phyloP scores from a whole-genome alignment of 2,113 vertebrate genomes.

The Nannospalax galili region DNA sequence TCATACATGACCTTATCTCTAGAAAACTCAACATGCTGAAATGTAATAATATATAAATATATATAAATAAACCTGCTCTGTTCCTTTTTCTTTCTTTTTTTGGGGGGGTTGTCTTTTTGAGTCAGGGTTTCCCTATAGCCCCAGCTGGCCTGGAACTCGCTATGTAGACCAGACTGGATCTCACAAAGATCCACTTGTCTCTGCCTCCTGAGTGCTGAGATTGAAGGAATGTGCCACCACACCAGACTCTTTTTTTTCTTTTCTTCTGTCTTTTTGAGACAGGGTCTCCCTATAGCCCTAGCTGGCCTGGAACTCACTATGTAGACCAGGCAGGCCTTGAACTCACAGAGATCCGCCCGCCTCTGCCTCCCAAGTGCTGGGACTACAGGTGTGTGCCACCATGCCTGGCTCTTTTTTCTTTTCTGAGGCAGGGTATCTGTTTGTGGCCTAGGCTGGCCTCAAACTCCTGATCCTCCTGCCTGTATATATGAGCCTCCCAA shows the following conservation, averaged over 20 bases:
- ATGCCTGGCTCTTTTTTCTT: background rate
- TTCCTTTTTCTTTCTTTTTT: too few relatives aligned
- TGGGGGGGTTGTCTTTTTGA: too few relatives aligned
- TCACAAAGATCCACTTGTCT: too few relatives aligned
- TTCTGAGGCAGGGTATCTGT: background rate
- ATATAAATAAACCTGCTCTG: too few relatives aligned
- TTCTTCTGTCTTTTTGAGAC: background rate
- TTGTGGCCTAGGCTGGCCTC: background rate
- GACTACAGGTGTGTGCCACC: too few relatives aligned
- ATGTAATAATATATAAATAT: background rate
- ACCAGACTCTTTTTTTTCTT: too few relatives aligned
- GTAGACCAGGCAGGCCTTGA: background rate
- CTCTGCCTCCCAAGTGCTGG: background rate
- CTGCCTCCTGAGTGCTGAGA: too few relatives aligned
- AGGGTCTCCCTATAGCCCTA: background rate
- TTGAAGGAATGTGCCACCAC: too few relatives aligned
- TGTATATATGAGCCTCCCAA: background rate
- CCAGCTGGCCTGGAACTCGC: too few relatives aligned
- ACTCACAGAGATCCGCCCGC: background rate
- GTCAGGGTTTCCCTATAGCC: too few relatives aligned
- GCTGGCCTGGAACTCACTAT: too few relatives aligned
- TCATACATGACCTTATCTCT: background rate
- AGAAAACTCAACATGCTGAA: background rate
- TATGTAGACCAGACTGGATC: too few relatives aligned
- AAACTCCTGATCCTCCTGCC: background rate